Base-by-base conservation (phyloP, 2,797 vertebrate species). In the Enteromius treurensis region DNA sequence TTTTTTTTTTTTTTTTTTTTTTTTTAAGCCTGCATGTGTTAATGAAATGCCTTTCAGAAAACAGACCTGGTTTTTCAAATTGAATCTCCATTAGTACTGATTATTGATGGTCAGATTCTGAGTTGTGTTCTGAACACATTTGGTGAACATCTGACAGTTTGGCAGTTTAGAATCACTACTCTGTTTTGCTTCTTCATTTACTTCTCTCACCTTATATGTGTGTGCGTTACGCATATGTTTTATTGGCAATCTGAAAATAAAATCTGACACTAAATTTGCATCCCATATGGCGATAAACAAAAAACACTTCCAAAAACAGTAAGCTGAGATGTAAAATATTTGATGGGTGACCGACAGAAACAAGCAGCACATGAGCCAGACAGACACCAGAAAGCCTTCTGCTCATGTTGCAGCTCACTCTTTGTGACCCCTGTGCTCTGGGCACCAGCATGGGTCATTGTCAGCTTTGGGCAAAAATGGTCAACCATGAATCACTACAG, bases 141-240 rank as follows among this genome's bases (percentile, higher is more conserved):
- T 80, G 83, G 70, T 79, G 42, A 75, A 79, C 60, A 75, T 42
- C 32, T 67, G 49, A 65, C 77, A 17, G 53, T 26, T 85, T 62
- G 51, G 60, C 76, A 68, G 37, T 26, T 21, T 60, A 32, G 37
- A 26, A 21, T 37, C 45, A 75, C 10, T 51, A 26, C 37, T 79
- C 68, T 82, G 76, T 45, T 71, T 79, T 51, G 71, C 45, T 76
- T 77, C 34, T 67, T 65, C 49, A 51, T 79, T 85, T 77, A 81
- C 68, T 77, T 77, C 4, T 3, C n/a, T 68, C 21, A 49, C 42
- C 40, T 64, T 58, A 37, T 70, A 26, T 80, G 68, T 34, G 37
- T 29, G 42, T 10, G 29, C 32, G 21, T 73, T 29, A 23, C 3
- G 1, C 73, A 76, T 53, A 37, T 58, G n/a, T 47, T 68, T 40